A percentile compares a stretch with the other conserved stretches of the same genome.
Conservation (phyloP, 2,888 invertebrate species). For the Spatulosminthurus flaviceps region DNA sequence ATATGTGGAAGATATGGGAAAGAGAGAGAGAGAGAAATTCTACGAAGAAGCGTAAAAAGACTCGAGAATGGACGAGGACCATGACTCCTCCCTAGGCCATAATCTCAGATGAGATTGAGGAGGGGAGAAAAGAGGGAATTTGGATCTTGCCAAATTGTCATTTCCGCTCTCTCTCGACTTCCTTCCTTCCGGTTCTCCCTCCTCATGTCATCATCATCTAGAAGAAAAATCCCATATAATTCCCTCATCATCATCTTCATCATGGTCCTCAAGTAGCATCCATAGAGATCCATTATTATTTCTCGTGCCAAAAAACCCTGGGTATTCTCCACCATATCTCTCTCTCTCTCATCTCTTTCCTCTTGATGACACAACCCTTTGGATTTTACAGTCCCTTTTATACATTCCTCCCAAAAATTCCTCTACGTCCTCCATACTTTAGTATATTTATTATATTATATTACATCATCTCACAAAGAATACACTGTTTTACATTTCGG, state of each 20-base stretch:
- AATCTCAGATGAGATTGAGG: constrained; percentile 45
- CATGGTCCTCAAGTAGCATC: constrained; percentile 39
- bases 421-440: too few relatives aligned
- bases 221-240: constrained; percentile 63
- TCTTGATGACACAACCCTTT: not conserved
- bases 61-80: constrained; percentile 22
- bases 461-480: too few relatives aligned
- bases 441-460: too few relatives aligned
- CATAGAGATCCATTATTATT: constrained; percentile 36
- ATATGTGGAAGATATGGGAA: not conserved
- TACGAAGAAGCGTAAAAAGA: too few relatives aligned
- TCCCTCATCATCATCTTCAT: constrained; percentile 58
- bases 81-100: constrained; percentile 47
- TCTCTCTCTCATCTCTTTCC: constrained; percentile 13
- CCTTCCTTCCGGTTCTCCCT: constrained; percentile 63
- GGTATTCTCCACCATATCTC: not conserved
- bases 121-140: constrained; percentile 58
- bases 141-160: constrained; percentile 64
- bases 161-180: constrained; percentile 64
- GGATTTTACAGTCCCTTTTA: not conserved
- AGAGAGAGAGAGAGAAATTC: not conserved
- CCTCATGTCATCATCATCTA: constrained; percentile 58
- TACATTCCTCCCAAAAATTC: not conserved
- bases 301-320: constrained; percentile 21
- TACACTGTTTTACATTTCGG: too few relatives aligned